Evolutionary conservation across 2,797 vertebrate species (phyloP), one percentile per base, ranked within the genome.

Genomic region (Zalophus californianus): DNA sequence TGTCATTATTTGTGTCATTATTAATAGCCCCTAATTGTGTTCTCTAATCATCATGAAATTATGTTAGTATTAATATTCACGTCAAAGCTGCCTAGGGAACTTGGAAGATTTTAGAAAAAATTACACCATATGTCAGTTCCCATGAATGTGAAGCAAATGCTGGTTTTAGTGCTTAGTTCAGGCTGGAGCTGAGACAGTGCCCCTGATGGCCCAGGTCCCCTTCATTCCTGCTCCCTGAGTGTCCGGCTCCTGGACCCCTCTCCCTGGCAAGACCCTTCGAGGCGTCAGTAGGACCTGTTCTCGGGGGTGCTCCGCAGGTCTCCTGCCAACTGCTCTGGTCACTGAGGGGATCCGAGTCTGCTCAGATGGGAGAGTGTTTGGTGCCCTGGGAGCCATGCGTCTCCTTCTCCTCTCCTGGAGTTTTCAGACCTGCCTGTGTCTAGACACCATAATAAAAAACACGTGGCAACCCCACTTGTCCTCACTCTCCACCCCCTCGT

Each of bases 1-100:
- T 99, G 99, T 99, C 99, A 98, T 99, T 99, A 99, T 99, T 99
- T 99, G 98, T 99, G 99, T 99, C 99, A 99, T 99, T 99, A 99
- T 99, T 99, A 99, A 99, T 99, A 99, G 99, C 98, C 98, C 98
- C 97, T 99, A 99, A 99, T 99, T 99, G 99, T 99, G 98, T 98
- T 99, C 99, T 99, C 98, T 99, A 99, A 99, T 99, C 99, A 99
- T 99, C 98, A 98, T 92, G 98, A 99, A 99, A 99, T 99, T 98
- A 99, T 98, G 98, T 98, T 99, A 98, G 98, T 99, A 99, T 99
- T 99, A 99, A 99, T 99, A 99, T 99, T 99, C 99, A 98, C 98
- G 98, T 99, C 99, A 98, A 98, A 99, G 98, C 98, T 99, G 98
- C 98, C 98, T 98, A 85, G 98, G 98, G 98, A 99, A 98, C 97